A percentile compares a stretch with the other conserved stretches of the same genome.
phyloP scores from a whole-genome alignment of 2,888 invertebrate species.

The Aspidapion aeneum region DNA sequence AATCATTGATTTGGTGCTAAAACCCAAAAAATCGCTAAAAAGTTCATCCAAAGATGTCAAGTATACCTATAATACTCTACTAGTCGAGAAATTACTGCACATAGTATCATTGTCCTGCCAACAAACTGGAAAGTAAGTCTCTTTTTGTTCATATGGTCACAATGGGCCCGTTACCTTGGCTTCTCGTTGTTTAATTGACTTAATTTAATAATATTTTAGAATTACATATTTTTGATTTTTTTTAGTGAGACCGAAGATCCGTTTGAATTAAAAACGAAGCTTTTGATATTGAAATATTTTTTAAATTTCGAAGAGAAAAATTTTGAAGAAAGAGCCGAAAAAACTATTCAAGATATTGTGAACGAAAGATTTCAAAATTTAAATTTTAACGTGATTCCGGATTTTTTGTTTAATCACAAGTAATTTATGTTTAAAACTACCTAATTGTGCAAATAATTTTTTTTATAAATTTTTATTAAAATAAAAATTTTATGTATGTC shows the following conservation, averaged over 20 bases:
- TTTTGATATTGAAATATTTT: neutral
- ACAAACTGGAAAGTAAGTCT: constrained; percentile 61
- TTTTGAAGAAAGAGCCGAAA: neutral
- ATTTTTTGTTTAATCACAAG: neutral
- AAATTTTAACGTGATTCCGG: neutral
- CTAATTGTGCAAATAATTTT: no score
- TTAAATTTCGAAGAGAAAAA: neutral
- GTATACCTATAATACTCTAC: constrained; percentile 70
- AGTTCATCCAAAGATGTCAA: constrained; percentile 41
- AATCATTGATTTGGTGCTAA: constrained; percentile 73
- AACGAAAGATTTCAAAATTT: neutral
- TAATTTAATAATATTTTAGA: no score
- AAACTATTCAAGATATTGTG: neutral
- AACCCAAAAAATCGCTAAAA: constrained; percentile 51
- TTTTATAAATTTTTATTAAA: no score
- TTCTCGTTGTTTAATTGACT: neutral
- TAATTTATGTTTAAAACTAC: no score
- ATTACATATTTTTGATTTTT: no score
- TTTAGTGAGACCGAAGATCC: neutral
- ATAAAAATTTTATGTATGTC: no score
- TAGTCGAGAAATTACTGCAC: constrained; percentile 79
- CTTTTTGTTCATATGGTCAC: neutral
- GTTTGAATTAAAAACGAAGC: neutral
- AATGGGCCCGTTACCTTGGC: neutral
- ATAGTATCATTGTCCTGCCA: constrained; percentile 85